Evolutionary conservation across 2,113 vertebrate genomes (phyloP).

Genomic region (Zosterops lateralis): DNA sequence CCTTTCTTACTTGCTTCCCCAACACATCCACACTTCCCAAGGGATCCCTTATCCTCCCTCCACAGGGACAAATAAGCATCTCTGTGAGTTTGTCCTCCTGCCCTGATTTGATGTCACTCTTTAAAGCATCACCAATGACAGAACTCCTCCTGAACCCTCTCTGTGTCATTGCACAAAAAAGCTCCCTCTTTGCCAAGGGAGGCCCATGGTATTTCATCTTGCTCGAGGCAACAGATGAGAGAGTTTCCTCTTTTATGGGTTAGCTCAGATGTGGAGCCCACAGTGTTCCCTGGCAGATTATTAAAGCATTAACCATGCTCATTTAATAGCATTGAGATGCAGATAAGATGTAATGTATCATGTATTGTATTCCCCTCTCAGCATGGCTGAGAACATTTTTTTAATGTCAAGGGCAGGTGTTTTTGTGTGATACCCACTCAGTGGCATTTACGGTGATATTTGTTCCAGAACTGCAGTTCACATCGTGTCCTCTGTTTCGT

Average conservation of each 20-base stretch:
- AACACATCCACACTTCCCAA: rapidly evolving
- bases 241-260: not conserved
- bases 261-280: slow-evolving; percentile 18
- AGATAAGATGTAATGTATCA: slow-evolving; percentile 25
- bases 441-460: slow-evolving; percentile 46
- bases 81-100: not conserved
- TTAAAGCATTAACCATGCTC: slow-evolving; percentile 41
- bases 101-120: not conserved
- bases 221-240: slow-evolving; percentile 4
- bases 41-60: not conserved
- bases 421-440: slow-evolving; percentile 19
- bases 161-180: not conserved
- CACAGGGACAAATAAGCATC: not conserved
- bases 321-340: slow-evolving; percentile 45
- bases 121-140: not conserved
- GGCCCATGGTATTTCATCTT: not conserved
- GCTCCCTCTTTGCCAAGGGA: not conserved
- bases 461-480: slow-evolving; percentile 18
- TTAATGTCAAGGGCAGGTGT: slow-evolving; percentile 33
- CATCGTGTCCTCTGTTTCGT: not conserved
- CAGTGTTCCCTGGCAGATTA: slow-evolving; percentile 40
- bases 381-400: not conserved
- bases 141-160: not conserved
- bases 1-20: rapidly evolving
- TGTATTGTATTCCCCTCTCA: not conserved